Conservation (phyloP, 1,140 invertebrate species). For the Achroia grisella region DNA sequence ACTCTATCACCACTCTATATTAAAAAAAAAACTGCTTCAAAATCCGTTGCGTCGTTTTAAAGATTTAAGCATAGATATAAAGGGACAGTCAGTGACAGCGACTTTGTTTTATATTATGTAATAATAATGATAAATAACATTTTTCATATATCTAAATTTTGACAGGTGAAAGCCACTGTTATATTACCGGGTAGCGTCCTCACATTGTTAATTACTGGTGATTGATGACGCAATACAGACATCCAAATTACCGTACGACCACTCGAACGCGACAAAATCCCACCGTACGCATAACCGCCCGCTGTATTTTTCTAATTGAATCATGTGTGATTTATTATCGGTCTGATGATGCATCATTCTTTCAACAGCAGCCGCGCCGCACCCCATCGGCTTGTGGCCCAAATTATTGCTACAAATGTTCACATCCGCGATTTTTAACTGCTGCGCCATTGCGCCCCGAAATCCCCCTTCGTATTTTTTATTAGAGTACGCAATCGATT, state of each 20-base stretch:
- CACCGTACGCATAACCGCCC: conserved; percentile 29
- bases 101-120: too few species aligned
- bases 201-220: conserved; percentile 50
- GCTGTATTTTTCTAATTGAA: conserved; percentile 71
- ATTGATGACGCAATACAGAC: conserved; percentile 63
- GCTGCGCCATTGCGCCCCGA: conserved; percentile 28
- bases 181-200: neutral
- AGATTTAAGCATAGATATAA: too few species aligned
- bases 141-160: too few species aligned
- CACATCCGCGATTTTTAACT: conserved; percentile 58
- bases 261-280: conserved; percentile 46
- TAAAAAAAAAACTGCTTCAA: too few species aligned
- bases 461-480: conserved; percentile 50
- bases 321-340: conserved; percentile 71
- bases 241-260: conserved; percentile 58
- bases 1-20: too few species aligned
- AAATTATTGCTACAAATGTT: conserved; percentile 68
- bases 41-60: too few species aligned
- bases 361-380: conserved; percentile 62
- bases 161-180: too few species aligned
- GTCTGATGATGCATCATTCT: conserved; percentile 72
- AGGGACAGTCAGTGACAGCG: too few species aligned
- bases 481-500: conserved; percentile 63
- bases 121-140: too few species aligned
- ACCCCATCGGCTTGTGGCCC: conserved; percentile 51